phyloP scores from a whole-genome alignment of 2,888 invertebrate genomes.

The Melangyna quadrimaculata region DNA sequence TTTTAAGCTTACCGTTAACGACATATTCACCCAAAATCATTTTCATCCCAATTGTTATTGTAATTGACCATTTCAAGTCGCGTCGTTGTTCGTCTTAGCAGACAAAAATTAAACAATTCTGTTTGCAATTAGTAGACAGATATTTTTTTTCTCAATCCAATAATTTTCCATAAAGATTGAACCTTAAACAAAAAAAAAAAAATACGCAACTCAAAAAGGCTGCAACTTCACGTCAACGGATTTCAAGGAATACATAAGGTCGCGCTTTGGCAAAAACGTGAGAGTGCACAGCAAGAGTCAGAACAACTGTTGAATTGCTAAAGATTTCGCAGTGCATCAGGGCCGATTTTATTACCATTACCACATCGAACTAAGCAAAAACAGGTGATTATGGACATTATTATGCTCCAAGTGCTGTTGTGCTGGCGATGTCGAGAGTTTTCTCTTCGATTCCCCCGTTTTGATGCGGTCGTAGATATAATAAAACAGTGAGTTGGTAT shows the following conservation, averaged over 20 bases:
- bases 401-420: slow-evolving; percentile 52
- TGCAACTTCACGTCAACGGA: slow-evolving; percentile 48
- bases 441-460: slow-evolving; percentile 53
- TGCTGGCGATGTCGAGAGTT: slow-evolving; percentile 12
- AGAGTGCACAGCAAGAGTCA: slow-evolving; percentile 55
- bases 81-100: too few relatives aligned
- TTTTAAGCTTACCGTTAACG: too few relatives aligned
- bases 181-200: background rate
- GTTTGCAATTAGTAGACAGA: too few relatives aligned
- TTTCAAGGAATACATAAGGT: slow-evolving; percentile 58
- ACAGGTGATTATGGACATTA: slow-evolving; percentile 71
- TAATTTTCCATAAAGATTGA: background rate
- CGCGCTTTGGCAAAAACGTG: slow-evolving; percentile 64
- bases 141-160: background rate
- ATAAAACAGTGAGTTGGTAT: background rate
- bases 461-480: slow-evolving; percentile 57
- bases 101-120: too few relatives aligned
- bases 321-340: slow-evolving; percentile 46
- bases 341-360: slow-evolving; percentile 68
- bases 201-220: slow-evolving; percentile 18
- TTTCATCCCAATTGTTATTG: too few relatives aligned
- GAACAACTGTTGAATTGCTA: slow-evolving; percentile 33
- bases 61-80: too few relatives aligned
- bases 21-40: too few relatives aligned
- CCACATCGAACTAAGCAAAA: slow-evolving; percentile 66